These are phyloP conservation scores for Montipora capitata DNA, from an alignment of 92 coral and sea anemone species.

Conservation along the genomic window DNA sequence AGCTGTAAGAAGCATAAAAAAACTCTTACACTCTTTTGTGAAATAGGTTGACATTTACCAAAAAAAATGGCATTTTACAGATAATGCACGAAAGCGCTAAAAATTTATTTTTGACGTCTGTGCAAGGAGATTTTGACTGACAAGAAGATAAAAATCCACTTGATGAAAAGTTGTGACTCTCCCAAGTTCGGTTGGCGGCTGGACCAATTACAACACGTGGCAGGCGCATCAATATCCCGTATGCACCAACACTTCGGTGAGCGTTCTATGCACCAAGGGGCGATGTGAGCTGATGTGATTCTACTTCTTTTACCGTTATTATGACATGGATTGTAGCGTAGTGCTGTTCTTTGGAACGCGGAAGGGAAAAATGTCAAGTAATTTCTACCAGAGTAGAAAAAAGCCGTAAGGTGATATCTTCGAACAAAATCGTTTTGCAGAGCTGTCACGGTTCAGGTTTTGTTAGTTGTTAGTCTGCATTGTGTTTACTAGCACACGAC, in stretches of 20 bases:
- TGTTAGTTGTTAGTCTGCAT: conserved; percentile 11
- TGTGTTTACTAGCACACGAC: conserved; percentile 53
- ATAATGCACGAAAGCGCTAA: not conserved
- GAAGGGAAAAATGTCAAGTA: conserved; percentile 46
- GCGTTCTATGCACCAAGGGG: conserved; percentile 11
- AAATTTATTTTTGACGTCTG: not conserved
- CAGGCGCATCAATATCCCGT: conserved; percentile 83
- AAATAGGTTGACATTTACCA: too few species aligned
- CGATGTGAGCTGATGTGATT: conserved; percentile 47
- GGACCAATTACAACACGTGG: conserved; percentile 98
- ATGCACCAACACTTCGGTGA: conserved; percentile 80
- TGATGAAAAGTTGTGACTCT: conserved; percentile 61
- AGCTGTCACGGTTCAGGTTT: conserved; percentile 36
- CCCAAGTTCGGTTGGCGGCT: conserved; percentile 33
- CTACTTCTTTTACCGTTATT: conserved; percentile 30
- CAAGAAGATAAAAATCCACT: not conserved
- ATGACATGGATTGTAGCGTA: conserved; percentile 71
- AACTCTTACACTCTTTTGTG: not conserved
- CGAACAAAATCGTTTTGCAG: conserved; percentile 40
- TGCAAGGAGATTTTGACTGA: too few species aligned
- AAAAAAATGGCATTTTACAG: too few species aligned
- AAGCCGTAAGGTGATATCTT: conserved; percentile 1
- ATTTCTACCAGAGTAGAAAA: not conserved
- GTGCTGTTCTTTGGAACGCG: conserved; percentile 36
- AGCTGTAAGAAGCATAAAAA: not conserved